phyloP scores from a whole-genome alignment of 2,888 invertebrate genomes.

The Dascillus cervinus region DNA sequence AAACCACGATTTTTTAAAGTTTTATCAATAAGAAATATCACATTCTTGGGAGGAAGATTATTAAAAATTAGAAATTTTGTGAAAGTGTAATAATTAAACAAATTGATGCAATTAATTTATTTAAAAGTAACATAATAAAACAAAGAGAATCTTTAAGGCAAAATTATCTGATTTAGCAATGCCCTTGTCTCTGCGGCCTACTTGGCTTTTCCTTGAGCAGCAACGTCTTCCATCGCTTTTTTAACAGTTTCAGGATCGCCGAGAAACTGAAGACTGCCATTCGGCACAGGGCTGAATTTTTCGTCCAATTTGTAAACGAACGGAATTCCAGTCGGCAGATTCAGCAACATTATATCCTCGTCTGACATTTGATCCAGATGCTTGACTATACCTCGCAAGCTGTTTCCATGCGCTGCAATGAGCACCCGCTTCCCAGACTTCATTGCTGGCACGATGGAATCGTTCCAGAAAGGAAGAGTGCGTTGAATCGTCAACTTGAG shows the following conservation, averaged over 20 bases:
- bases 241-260: slow-evolving; percentile 55
- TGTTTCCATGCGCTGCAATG: slow-evolving; percentile 82
- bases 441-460: slow-evolving; percentile 69
- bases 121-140: too few species aligned
- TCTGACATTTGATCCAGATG: slow-evolving; percentile 64
- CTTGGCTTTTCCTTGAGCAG: slow-evolving; percentile 53
- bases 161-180: too few species aligned
- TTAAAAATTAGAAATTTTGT: too few species aligned
- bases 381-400: slow-evolving; percentile 77
- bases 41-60: too few species aligned
- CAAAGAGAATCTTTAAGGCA: too few species aligned
- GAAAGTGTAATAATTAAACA: too few species aligned
- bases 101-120: too few species aligned
- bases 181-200: too few species aligned
- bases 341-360: slow-evolving; percentile 51
- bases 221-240: slow-evolving; percentile 54
- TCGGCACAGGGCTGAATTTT: slow-evolving; percentile 48
- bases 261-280: slow-evolving; percentile 52
- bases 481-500: slow-evolving; percentile 73
- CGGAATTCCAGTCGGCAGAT: slow-evolving; percentile 58
- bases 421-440: slow-evolving; percentile 71
- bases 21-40: too few species aligned
- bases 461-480: slow-evolving; percentile 81
- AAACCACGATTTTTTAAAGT: too few species aligned
- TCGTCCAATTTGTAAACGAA: slow-evolving; percentile 54